phyloP scores from a whole-genome alignment of 1,140 invertebrate species.

The Globodera rostochiensis region DNA sequence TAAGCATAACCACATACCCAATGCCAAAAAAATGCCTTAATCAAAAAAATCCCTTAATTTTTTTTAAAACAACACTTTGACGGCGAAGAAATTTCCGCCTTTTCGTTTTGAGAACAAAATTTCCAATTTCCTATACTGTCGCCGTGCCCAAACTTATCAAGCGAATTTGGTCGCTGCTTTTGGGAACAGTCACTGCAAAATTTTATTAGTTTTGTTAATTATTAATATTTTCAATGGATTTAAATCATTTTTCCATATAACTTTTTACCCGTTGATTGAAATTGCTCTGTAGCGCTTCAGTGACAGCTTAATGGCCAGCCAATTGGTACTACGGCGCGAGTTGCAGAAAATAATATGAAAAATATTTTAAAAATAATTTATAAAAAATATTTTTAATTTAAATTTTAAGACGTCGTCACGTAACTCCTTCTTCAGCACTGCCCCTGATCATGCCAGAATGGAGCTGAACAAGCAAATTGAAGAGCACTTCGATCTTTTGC shows the following conservation, averaged over 20 bases:
- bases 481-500: neutral
- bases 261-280: slow-evolving; percentile 22
- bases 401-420: slow-evolving; percentile 8
- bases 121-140: neutral
- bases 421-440: neutral
- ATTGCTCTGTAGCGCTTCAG: slow-evolving; percentile 17
- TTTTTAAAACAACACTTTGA: too few species aligned
- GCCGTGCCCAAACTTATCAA: slow-evolving; percentile 28
- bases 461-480: slow-evolving; percentile 7
- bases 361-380: neutral
- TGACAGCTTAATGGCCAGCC: slow-evolving; percentile 34
- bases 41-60: too few species aligned
- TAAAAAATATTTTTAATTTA: slow-evolving; percentile 12
- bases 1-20: too few species aligned
- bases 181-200: slow-evolving; percentile 30
- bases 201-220: neutral
- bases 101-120: too few species aligned
- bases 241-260: neutral
- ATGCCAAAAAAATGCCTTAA: too few species aligned
- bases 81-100: too few species aligned
- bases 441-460: neutral
- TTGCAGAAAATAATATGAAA: slow-evolving; percentile 34
- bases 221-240: neutral
- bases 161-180: slow-evolving; percentile 28
- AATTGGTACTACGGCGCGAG: slow-evolving; percentile 36